Percentiles rank a stretch among this genome's conserved stretches.
Evolutionary conservation across 2,888 invertebrate species (phyloP).

Genomic region (Tetragonula carbonaria): DNA sequence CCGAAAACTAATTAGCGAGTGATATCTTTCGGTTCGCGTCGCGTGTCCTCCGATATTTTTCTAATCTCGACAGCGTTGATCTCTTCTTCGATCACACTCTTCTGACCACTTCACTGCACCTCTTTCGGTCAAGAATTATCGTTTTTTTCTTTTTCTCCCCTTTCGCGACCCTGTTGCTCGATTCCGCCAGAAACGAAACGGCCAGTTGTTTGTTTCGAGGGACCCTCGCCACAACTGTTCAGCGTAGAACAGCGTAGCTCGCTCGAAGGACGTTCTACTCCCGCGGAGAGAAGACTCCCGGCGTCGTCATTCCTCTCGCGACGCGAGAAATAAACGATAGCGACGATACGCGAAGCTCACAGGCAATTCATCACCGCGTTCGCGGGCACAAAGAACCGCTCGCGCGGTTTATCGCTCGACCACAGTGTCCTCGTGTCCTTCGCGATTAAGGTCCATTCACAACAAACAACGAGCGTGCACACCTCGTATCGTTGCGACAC

Average conservation of each 20-base stretch:
- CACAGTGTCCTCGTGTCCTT: constrained; percentile 18
- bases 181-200: too few species aligned
- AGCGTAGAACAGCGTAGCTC: neutral
- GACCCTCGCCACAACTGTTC: neutral
- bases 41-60: neutral
- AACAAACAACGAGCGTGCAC: neutral
- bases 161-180: neutral
- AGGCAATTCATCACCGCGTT: constrained; percentile 38
- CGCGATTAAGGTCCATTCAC: constrained; percentile 36
- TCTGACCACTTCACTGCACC: too few species aligned
- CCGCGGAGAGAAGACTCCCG: neutral
- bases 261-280: neutral
- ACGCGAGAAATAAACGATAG: constrained; percentile 30
- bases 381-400: constrained; percentile 30
- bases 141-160: neutral
- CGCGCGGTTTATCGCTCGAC: constrained; percentile 28
- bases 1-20: neutral
- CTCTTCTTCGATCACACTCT: too few species aligned
- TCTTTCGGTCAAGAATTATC: too few species aligned
- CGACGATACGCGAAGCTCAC: constrained; percentile 25
- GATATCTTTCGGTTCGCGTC: neutral
- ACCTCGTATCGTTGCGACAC: too few species aligned
- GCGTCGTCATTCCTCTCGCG: constrained; percentile 17
- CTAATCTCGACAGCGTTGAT: too few species aligned
- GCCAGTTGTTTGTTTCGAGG: too few species aligned